Evolutionary conservation across 2,888 invertebrate species (phyloP), one percentile per base, ranked within the genome.

Genomic region (Adineta ricciae): DNA sequence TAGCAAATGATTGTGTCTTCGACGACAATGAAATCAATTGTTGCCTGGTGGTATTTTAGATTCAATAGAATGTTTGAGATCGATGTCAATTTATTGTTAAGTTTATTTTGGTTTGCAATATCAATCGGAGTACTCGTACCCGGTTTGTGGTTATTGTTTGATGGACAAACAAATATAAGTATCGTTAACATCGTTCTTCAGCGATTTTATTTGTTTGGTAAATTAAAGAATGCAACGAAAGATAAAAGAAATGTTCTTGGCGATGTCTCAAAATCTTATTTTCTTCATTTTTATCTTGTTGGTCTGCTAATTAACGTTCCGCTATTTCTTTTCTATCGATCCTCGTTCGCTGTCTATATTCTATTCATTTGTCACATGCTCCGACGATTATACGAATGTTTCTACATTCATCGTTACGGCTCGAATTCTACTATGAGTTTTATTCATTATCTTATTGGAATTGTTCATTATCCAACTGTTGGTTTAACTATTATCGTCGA

Each of bases 261-360:
- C n/a, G 78, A 78, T n/a, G 41, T 78, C 24, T n/a, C 78, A 19
- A 78, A 78, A 78, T 78, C 38, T 24, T 78, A 41, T 78, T 78
- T 78, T 78, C 24, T 4, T 19, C 78, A 78, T 78, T 78, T 78
- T 41, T 78, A 78, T 78, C 24, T 78, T 0, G n/a, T 78, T 11
- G 78, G 78, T 41, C 8, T 78, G 3, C 3, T 78, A 9, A 41
- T 41, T 2, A 38, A 41, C 32, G 11, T 78, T 24, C 41, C n/a
- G 0, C n/a, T 78, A 41, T 78, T 11, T 7, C 1, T 78, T 41
- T 41, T 11, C 2, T 78, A 38, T 78, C 41, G 78, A 14, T 78
- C n/a, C 38, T 78, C 41, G 9, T n/a, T 1, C 1, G 9, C n/a
- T n/a, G 2, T 78, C 24, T 41, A 24, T 8, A n/a, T 38, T 11